Evolutionary conservation across 2,888 invertebrate species (phyloP).

Genomic region (Platycheirus albimanus): DNA sequence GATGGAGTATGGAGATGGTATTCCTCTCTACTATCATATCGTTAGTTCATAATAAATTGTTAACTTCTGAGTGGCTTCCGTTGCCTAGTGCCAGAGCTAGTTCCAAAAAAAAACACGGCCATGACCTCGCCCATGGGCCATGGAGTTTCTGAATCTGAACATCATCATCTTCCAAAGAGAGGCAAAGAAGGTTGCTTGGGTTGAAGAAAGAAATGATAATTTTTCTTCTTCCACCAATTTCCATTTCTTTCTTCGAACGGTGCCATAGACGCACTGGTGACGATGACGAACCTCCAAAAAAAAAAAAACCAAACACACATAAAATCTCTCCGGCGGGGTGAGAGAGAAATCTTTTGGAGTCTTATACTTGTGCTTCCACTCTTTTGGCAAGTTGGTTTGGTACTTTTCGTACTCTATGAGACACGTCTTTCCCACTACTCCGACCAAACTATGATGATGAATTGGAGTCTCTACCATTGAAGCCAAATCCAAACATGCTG

Average conservation of each 20-base stretch:
- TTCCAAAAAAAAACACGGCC: slow-evolving; percentile 43
- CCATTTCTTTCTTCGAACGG: slow-evolving; percentile 16
- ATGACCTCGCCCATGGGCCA: slow-evolving; percentile 74
- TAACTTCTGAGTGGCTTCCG: slow-evolving; percentile 42
- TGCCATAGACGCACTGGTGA: background rate
- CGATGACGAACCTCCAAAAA: slow-evolving; percentile 19
- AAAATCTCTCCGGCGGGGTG: slow-evolving; percentile 6
- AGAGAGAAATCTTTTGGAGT: slow-evolving; percentile 50
- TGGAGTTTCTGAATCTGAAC: slow-evolving; percentile 30
- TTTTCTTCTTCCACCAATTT: background rate
- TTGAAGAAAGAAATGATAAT: slow-evolving; percentile 9
- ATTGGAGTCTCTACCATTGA: slow-evolving; percentile 37
- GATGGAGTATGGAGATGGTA: no score
- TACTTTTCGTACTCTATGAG: slow-evolving; percentile 62
- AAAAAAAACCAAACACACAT: background rate
- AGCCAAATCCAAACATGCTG: background rate
- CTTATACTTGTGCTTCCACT: slow-evolving; percentile 45
- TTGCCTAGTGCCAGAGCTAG: background rate
- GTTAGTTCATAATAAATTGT: slow-evolving; percentile 45
- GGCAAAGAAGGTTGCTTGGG: slow-evolving; percentile 48
- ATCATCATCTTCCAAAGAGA: slow-evolving; percentile 37
- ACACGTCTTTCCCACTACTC: slow-evolving; percentile 64
- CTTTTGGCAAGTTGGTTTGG: background rate
- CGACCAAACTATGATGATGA: slow-evolving; percentile 25
- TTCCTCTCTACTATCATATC: slow-evolving; percentile 5